A percentile compares a stretch with the other conserved stretches of the same genome.
Conservation (phyloP, 2,113 vertebrate genomes). For the Cyphomyrus plagiostoma region DNA sequence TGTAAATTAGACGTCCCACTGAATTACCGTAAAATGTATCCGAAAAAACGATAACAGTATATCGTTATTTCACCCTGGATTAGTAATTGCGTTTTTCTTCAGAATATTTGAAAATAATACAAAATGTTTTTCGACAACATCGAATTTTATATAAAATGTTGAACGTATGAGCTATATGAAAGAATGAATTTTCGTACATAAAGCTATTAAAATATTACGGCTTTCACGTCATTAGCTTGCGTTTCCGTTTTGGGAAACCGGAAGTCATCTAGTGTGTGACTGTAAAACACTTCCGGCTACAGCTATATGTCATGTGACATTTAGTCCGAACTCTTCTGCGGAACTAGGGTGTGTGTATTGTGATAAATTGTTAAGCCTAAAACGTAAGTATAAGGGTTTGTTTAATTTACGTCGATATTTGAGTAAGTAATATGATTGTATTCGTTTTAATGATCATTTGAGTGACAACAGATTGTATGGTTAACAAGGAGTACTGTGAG, state of each 20-base stretch:
- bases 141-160: background rate
- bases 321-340: background rate
- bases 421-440: background rate
- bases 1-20: background rate
- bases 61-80: background rate
- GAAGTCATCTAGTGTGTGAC: background rate
- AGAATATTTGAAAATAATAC: background rate
- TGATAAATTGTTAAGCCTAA: background rate
- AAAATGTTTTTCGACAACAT: background rate
- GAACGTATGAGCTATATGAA: background rate
- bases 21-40: background rate
- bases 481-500: background rate
- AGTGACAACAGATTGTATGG: background rate
- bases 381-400: background rate
- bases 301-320: slow-evolving; percentile 11
- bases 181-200: background rate
- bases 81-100: background rate
- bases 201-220: background rate
- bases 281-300: slow-evolving; percentile 8
- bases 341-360: background rate
- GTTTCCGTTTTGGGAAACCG: background rate
- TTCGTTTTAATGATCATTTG: background rate
- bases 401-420: background rate
- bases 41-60: background rate
- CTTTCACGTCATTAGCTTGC: background rate